Percentiles rank a stretch among this genome's conserved stretches.
Evolutionary conservation across 2,797 vertebrate genomes (phyloP).

Genomic region (Rhodeus uyekii): DNA sequence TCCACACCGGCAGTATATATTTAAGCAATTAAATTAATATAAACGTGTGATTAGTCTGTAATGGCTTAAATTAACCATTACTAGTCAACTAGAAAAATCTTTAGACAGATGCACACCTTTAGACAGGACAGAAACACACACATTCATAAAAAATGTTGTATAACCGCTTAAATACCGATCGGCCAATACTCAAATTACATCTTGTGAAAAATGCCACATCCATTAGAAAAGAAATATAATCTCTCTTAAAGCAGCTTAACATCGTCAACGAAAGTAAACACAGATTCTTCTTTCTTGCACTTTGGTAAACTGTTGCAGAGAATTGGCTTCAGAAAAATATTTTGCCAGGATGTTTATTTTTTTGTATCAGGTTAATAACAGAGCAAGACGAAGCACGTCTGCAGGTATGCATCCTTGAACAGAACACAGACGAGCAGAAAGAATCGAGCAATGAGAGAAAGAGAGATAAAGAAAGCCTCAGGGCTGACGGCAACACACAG

Average conservation of each 20-base stretch:
- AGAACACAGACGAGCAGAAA: neutral
- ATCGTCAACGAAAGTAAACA: neutral
- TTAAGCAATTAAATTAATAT: no score
- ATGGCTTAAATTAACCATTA: no score
- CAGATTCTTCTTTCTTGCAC: neutral
- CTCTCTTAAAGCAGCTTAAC: neutral
- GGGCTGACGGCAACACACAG: conserved; percentile 12
- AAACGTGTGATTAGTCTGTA: no score
- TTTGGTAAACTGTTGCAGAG: neutral
- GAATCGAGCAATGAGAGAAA: neutral
- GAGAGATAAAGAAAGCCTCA: conserved; percentile 1
- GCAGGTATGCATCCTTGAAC: conserved; percentile 18
- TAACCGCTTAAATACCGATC: neutral
- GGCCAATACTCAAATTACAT: neutral
- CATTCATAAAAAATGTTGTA: neutral
- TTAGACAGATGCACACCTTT: no score
- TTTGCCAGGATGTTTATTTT: conserved; percentile 9
- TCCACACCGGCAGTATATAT: no score
- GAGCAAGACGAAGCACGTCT: conserved; percentile 19
- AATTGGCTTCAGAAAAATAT: neutral
- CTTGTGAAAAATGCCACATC: neutral
- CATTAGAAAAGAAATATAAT: conserved; percentile 22
- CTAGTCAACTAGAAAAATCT: no score
- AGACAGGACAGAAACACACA: conserved; percentile 23
- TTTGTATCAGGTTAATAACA: conserved; percentile 17